phyloP scores from a whole-genome alignment of 2,113 vertebrate species.

The Pachypanchax playfairii region DNA sequence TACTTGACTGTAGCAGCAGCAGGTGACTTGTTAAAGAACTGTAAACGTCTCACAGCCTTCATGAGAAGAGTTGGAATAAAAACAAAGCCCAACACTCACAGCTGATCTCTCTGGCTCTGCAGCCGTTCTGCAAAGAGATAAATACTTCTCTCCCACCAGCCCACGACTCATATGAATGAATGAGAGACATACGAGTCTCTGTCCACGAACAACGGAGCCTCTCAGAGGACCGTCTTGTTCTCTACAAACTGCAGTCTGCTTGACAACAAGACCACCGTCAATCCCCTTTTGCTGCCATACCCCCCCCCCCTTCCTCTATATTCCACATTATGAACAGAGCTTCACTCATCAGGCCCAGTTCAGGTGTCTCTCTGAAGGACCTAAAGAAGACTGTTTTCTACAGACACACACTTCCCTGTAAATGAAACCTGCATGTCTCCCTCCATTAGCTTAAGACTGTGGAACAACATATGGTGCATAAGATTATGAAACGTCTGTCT shows the following conservation, averaged over 20 bases:
- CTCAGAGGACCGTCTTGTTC: conserved; percentile 62
- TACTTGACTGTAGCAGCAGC: too few species aligned
- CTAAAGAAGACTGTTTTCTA: neutral
- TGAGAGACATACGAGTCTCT: conserved; percentile 42
- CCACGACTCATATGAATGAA: conserved; percentile 36
- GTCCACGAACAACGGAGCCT: conserved; percentile 47
- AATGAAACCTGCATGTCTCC: conserved; percentile 28
- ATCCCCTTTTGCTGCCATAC: conserved; percentile 39
- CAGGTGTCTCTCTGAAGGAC: neutral
- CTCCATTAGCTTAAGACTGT: conserved; percentile 44
- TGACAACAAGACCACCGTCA: conserved; percentile 49
- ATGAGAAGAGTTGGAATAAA: conserved; percentile 25
- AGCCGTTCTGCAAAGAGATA: conserved; percentile 9
- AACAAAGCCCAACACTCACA: neutral
- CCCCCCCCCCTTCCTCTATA: conserved; percentile 6
- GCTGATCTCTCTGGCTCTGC: conserved; percentile 1
- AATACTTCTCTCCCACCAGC: conserved; percentile 24
- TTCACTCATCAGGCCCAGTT: neutral
- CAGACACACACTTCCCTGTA: conserved; percentile 21
- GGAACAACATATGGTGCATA: conserved; percentile 71
- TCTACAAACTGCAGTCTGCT: conserved; percentile 42
- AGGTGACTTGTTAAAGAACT: too few species aligned
- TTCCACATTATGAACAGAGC: conserved; percentile 36
- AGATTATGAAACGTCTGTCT: conserved; percentile 71
- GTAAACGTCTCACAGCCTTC: too few species aligned